phyloP scores from a whole-genome alignment of 2,888 invertebrate species.

The Sarcophaga rosellei region DNA sequence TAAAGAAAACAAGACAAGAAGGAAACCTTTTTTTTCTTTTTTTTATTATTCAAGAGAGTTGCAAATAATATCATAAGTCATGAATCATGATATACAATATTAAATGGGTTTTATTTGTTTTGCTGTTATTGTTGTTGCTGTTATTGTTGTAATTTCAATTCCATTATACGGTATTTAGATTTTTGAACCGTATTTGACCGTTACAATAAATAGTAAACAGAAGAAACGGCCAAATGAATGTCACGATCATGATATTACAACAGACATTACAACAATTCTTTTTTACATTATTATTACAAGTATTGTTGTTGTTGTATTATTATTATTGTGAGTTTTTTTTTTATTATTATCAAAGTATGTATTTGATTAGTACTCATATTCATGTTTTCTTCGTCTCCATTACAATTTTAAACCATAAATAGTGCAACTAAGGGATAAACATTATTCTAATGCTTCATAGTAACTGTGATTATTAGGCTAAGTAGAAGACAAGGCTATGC shows the following conservation, averaged over 20 bases:
- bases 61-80: slow-evolving; percentile 31
- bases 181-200: slow-evolving; percentile 52
- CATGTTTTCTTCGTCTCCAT: too few species aligned
- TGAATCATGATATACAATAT: slow-evolving; percentile 8
- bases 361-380: too few species aligned
- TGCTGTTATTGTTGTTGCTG: neutral
- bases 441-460: neutral
- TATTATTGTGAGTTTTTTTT: neutral
- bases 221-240: slow-evolving; percentile 56
- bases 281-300: neutral
- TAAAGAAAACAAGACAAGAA: neutral
- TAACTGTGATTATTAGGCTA: too few species aligned
- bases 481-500: too few species aligned
- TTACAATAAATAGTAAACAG: slow-evolving; percentile 48
- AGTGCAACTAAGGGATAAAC: neutral
- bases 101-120: neutral
- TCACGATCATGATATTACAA: slow-evolving; percentile 67
- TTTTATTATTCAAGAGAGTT: slow-evolving; percentile 46
- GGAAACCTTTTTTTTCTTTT: slow-evolving; percentile 27
- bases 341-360: too few species aligned
- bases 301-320: neutral
- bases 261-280: neutral
- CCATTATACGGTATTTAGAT: slow-evolving; percentile 22
- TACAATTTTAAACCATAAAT: neutral
- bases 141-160: neutral